phyloP scores from a whole-genome alignment of 2,888 invertebrate genomes.

The Andrena flavipes region DNA sequence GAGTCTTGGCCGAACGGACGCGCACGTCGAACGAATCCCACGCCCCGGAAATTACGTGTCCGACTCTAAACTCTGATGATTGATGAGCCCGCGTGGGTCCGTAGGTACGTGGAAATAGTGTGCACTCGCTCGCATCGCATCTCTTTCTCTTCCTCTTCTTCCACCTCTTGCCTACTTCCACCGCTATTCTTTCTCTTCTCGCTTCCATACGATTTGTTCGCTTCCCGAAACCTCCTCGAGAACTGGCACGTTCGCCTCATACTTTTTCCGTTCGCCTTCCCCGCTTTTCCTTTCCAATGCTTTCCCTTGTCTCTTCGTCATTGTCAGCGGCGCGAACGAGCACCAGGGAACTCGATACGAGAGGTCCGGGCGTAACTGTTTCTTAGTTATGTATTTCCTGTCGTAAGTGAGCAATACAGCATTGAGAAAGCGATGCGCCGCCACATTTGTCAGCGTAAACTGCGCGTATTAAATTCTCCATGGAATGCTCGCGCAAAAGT shows the following conservation, averaged over 20 bases:
- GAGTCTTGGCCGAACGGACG: conserved; percentile 72
- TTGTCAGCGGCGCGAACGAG: conserved; percentile 17
- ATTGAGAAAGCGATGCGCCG: background rate
- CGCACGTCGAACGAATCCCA: conserved; percentile 81
- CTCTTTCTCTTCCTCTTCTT: conserved; percentile 27
- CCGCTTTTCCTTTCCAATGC: conserved; percentile 27
- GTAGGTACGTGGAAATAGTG: conserved; percentile 68
- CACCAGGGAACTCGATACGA: background rate
- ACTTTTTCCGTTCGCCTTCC: conserved; percentile 14
- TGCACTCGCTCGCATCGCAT: conserved; percentile 36
- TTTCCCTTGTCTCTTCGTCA: conserved; percentile 34
- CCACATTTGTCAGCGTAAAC: background rate
- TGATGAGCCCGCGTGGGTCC: conserved; percentile 78
- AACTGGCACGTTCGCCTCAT: conserved; percentile 31
- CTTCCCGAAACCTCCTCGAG: conserved; percentile 15
- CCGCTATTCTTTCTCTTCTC: background rate
- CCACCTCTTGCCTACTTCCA: background rate
- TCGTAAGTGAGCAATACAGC: background rate
- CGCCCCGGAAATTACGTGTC: conserved; percentile 85
- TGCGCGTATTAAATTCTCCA: background rate
- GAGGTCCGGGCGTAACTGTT: background rate
- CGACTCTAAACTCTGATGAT: conserved; percentile 84
- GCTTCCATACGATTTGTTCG: conserved; percentile 36
- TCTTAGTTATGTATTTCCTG: background rate
- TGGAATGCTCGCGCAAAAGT: too few relatives aligned